Evolutionary conservation across 53 echinoderm and acorn worm species (phyloP).

Genomic region (Astropecten irregularis): DNA sequence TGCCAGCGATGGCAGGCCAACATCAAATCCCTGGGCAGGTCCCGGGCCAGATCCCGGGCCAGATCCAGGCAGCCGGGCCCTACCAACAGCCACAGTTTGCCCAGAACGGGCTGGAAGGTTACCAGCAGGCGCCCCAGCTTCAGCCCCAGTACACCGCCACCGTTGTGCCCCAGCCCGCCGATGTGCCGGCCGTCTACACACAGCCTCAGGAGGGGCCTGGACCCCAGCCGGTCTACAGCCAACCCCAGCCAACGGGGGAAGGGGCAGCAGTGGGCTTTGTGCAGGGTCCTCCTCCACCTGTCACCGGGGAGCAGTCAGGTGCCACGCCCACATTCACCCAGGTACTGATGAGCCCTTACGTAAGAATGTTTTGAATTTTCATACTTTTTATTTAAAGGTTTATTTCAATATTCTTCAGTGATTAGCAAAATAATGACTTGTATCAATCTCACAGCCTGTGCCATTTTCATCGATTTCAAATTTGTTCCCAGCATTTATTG

Average conservation of each 20-base stretch:
- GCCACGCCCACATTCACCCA: slow-evolving; percentile 50
- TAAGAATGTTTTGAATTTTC: slow-evolving; percentile 49
- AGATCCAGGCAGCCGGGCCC: slow-evolving; percentile 45
- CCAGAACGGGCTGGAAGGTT: slow-evolving; percentile 71
- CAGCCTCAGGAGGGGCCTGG: slow-evolving; percentile 75
- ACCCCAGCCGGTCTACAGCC: slow-evolving; percentile 71
- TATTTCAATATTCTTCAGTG: too few relatives aligned
- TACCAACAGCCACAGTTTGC: slow-evolving; percentile 68
- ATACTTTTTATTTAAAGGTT: neutral
- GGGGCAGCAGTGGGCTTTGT: slow-evolving; percentile 51
- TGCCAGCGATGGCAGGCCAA: slow-evolving; percentile 52
- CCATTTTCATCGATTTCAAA: too few relatives aligned
- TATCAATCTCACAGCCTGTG: too few relatives aligned
- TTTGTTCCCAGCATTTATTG: too few relatives aligned
- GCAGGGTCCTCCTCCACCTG: slow-evolving; percentile 44
- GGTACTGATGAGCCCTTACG: slow-evolving; percentile 46
- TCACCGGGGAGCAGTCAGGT: slow-evolving; percentile 33
- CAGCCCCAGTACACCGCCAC: slow-evolving; percentile 63
- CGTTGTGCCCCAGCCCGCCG: slow-evolving; percentile 77
- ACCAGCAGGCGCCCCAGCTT: slow-evolving; percentile 61
- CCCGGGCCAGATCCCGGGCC: slow-evolving; percentile 62
- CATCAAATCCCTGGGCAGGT: slow-evolving; percentile 41
- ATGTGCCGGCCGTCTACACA: slow-evolving; percentile 54
- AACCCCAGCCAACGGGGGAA: slow-evolving; percentile 56
- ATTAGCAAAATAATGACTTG: neutral